These are phyloP conservation scores for Bufotes viridis DNA, from an alignment of 2,797 vertebrate genomes.

Conservation along the genomic window DNA sequence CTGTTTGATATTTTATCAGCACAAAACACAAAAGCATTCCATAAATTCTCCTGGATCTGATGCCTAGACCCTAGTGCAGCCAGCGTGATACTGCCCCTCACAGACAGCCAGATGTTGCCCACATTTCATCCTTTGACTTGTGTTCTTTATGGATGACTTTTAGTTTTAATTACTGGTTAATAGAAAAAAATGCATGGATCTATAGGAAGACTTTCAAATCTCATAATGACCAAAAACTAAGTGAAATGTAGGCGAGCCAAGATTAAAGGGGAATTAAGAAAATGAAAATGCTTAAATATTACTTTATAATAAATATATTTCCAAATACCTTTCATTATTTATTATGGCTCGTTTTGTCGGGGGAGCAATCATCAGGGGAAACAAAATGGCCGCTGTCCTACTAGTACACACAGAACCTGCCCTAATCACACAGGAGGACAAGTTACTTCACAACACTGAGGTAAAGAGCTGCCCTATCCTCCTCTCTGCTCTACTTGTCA, in stretches of 20 bases:
- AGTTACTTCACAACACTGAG: no score
- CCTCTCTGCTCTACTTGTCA: no score
- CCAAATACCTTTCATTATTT: no score
- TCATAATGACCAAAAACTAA: not conserved
- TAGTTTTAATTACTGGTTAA: not conserved
- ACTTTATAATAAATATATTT: no score
- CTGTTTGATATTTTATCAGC: slow-evolving; percentile 18
- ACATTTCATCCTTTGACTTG: not conserved
- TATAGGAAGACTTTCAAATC: not conserved
- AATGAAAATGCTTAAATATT: no score
- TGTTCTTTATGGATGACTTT: not conserved
- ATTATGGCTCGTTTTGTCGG: no score
- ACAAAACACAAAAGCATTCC: not conserved
- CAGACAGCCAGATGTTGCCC: not conserved
- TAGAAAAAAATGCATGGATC: not conserved
- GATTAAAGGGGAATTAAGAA: no score
- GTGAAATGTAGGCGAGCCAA: not conserved
- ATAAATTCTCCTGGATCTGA: slow-evolving; percentile 3
- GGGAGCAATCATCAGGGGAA: no score
- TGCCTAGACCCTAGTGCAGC: not conserved
- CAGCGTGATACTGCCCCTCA: not conserved
- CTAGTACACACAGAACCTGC: no score
- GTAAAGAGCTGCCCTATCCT: no score
- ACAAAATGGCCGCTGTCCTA: no score
- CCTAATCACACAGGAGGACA: no score